Conservation (phyloP, 2,113 vertebrate species). For the Microcebus lehilahytsara region DNA sequence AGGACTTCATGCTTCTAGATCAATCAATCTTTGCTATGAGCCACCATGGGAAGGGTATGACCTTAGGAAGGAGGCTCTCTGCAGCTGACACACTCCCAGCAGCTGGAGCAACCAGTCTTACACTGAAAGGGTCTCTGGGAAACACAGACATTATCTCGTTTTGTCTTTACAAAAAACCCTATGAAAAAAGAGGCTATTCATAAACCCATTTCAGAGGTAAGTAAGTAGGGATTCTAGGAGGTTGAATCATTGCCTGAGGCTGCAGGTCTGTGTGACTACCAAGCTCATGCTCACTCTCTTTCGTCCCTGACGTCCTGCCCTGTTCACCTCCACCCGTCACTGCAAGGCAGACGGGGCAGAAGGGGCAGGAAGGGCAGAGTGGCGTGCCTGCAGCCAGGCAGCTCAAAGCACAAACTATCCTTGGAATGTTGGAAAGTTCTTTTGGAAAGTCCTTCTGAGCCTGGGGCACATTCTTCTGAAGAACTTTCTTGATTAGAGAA, state of each 20-base stretch:
- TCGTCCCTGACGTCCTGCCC: background rate
- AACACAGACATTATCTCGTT: background rate
- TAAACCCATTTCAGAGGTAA: background rate
- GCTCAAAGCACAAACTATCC: background rate
- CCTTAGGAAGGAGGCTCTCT: background rate
- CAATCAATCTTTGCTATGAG: background rate
- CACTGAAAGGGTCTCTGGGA: background rate
- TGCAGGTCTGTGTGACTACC: background rate
- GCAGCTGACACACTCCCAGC: too few relatives aligned
- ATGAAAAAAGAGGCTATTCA: background rate
- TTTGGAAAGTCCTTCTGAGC: constrained; percentile 3
- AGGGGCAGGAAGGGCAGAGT: background rate
- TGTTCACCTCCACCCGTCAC: background rate
- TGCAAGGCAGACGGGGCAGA: background rate
- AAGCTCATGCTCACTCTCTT: background rate
- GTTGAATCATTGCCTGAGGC: background rate
- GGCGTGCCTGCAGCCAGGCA: background rate
- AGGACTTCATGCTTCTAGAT: too few relatives aligned
- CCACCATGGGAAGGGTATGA: background rate
- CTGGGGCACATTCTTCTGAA: constrained; percentile 14
- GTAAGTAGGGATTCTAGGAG: background rate
- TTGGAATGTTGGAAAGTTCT: constrained; percentile 13
- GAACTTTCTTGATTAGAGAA: constrained; percentile 9
- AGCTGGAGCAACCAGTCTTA: background rate
- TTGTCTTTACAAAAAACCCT: background rate